Conservation (phyloP, 2,113 vertebrate genomes). For the Sylvia atricapilla region DNA sequence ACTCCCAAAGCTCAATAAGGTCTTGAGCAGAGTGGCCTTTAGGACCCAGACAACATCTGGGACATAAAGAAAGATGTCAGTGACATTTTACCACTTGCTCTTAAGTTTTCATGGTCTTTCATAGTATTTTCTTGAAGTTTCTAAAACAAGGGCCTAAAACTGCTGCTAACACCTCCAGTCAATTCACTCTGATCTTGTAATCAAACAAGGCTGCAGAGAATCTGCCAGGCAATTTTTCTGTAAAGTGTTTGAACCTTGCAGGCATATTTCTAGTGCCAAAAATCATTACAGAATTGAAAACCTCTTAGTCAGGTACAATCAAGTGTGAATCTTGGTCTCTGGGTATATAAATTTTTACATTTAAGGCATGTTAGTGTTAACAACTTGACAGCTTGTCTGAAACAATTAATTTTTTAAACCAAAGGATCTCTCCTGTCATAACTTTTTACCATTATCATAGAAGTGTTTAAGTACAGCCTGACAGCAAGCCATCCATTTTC, state of each 20-base stretch:
- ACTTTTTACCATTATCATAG: conserved; percentile 4
- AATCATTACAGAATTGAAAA: conserved; percentile 50
- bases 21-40: not conserved
- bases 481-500: not conserved
- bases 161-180: conserved; percentile 6
- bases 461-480: conserved; percentile 3
- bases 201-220: conserved; percentile 31
- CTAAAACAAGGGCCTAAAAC: not conserved
- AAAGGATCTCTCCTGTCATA: conserved; percentile 41
- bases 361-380: conserved; percentile 58
- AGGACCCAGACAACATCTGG: not conserved
- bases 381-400: conserved; percentile 66
- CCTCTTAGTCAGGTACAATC: conserved; percentile 44
- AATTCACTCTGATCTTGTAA: conserved; percentile 36
- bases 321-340: conserved; percentile 43
- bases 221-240: conserved; percentile 7
- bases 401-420: conserved; percentile 47
- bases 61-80: not conserved
- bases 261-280: conserved; percentile 58
- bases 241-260: conserved; percentile 34
- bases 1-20: not conserved
- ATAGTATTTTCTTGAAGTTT: not conserved
- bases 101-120: not conserved
- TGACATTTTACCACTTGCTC: not conserved
- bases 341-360: conserved; percentile 29